phyloP scores from a whole-genome alignment of 2,797 vertebrate species.

The Malacoraja senta region DNA sequence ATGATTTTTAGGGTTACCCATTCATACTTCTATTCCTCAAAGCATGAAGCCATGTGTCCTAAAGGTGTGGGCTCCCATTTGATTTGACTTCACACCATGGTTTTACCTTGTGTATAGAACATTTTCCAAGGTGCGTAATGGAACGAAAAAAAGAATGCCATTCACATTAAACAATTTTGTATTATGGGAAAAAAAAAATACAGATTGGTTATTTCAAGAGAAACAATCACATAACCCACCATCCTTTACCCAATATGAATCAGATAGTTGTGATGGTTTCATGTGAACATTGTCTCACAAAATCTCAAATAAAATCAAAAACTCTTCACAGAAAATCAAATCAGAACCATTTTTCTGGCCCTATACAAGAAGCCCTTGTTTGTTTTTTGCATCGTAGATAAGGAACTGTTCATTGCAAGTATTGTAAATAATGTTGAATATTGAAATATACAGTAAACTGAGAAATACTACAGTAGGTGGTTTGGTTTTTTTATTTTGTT shows the following conservation, averaged over 20 bases:
- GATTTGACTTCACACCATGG: background rate
- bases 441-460: conserved; percentile 27
- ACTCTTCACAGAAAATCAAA: background rate
- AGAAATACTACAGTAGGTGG: conserved; percentile 35
- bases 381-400: background rate
- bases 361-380: background rate
- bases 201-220: background rate
- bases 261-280: background rate
- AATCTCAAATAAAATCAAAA: conserved; percentile 4
- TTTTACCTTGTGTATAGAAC: background rate
- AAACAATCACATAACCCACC: background rate
- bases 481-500: conserved; percentile 38
- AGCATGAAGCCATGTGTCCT: background rate
- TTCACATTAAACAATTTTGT: too few species aligned
- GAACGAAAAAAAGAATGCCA: too few species aligned
- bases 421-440: conserved; percentile 6
- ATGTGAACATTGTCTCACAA: background rate
- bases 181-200: background rate
- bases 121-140: background rate
- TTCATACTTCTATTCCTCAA: background rate
- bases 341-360: background rate
- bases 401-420: background rate
- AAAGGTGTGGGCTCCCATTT: background rate
- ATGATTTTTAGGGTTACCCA: background rate
- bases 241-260: background rate